These are phyloP conservation scores for Aphelenchoides avenae DNA, from an alignment of 1,140 invertebrate genomes.

Conservation along the genomic window DNA sequence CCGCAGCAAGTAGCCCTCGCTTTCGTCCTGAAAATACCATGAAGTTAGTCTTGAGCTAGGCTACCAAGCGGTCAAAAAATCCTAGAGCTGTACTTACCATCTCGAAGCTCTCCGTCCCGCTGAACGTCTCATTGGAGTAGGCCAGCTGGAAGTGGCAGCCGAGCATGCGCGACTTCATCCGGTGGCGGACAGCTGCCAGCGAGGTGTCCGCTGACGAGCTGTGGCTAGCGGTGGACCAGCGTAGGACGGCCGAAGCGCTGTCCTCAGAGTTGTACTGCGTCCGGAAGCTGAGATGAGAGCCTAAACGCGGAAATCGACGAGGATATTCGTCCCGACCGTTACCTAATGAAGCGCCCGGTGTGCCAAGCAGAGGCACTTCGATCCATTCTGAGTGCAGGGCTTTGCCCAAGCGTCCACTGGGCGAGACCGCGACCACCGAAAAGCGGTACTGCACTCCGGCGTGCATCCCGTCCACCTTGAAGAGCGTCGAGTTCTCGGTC, in stretches of 20 bases:
- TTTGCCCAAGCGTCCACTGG: slow-evolving; percentile 19
- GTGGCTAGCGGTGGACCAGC: slow-evolving; percentile 14
- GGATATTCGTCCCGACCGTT: not conserved
- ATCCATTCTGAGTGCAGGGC: slow-evolving; percentile 32
- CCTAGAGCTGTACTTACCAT: slow-evolving; percentile 6
- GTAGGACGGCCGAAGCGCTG: slow-evolving; percentile 38
- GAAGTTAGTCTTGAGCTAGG: not conserved
- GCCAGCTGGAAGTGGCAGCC: slow-evolving; percentile 25
- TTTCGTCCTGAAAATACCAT: slow-evolving; percentile 35
- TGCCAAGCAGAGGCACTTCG: slow-evolving; percentile 6
- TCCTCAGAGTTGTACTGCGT: slow-evolving; percentile 40
- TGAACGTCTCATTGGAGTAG: slow-evolving; percentile 22
- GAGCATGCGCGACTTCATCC: slow-evolving; percentile 13
- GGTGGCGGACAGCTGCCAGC: no score
- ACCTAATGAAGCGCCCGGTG: slow-evolving; percentile 1
- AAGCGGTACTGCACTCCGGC: slow-evolving; percentile 37
- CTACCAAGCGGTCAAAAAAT: slow-evolving; percentile 6
- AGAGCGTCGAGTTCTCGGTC: slow-evolving; percentile 1
- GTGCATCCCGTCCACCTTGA: slow-evolving; percentile 34
- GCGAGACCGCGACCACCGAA: slow-evolving; percentile 17
- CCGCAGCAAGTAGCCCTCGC: slow-evolving; percentile 35
- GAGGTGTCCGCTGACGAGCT: no score
- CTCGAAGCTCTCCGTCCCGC: slow-evolving; percentile 13
- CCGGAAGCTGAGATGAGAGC: slow-evolving; percentile 12
- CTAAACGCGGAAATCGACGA: slow-evolving; percentile 10